Percentiles rank a stretch among this genome's conserved stretches.
Evolutionary conservation across 1,140 invertebrate genomes (phyloP).

Genomic region (Gonatopus flavifemur): DNA sequence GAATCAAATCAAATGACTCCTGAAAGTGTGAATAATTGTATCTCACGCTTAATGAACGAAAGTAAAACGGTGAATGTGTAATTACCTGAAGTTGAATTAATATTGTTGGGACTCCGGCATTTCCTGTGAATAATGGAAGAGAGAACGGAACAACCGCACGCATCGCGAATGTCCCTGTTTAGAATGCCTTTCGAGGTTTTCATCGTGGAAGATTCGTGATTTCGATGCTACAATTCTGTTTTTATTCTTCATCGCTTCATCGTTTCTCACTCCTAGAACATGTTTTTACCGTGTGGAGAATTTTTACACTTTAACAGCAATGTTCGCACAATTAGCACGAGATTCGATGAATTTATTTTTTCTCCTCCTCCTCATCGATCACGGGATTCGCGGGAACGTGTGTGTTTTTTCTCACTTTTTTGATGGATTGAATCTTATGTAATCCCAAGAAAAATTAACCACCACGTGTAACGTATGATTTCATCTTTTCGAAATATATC

Average conservation of each 20-base stretch:
- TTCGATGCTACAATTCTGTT: not conserved
- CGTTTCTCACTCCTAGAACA: not conserved
- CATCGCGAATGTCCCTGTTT: slow-evolving; percentile 20
- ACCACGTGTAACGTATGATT: no score
- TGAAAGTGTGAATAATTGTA: no score
- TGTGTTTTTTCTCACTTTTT: no score
- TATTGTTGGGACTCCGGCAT: slow-evolving; percentile 13
- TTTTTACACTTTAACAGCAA: not conserved
- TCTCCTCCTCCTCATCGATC: not conserved
- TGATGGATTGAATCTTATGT: no score
- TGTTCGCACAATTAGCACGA: no score
- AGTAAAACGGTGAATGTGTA: not conserved
- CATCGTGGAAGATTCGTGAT: not conserved
- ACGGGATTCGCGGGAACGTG: not conserved
- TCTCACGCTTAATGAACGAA: no score
- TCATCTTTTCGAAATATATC: no score
- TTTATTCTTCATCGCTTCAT: not conserved
- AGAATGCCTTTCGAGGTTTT: slow-evolving; percentile 9
- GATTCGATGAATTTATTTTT: no score
- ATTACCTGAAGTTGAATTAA: slow-evolving; percentile 38
- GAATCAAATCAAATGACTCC: no score
- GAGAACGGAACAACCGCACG: slow-evolving; percentile 32
- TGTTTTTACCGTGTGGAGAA: not conserved
- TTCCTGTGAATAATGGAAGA: slow-evolving; percentile 32
- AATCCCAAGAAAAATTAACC: no score